phyloP scores from a whole-genome alignment of 2,888 invertebrate species.

The Himalopsyche japonica region DNA sequence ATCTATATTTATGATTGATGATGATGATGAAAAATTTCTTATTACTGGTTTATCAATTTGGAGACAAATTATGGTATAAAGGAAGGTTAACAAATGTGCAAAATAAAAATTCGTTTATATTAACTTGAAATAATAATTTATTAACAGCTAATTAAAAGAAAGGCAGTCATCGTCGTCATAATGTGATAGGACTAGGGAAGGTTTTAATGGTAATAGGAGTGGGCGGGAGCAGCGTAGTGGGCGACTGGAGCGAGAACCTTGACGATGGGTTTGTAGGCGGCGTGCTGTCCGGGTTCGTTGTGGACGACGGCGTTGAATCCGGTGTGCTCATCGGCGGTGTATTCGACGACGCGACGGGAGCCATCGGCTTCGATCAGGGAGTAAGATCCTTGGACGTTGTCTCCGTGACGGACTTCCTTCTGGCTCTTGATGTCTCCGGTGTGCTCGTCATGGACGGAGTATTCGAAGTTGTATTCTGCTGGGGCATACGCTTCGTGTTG shows the following conservation, averaged over 20 bases:
- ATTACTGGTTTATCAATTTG: no score
- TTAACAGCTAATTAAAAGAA: background rate
- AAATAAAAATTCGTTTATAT: background rate
- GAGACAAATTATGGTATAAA: no score
- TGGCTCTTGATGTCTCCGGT: conserved; percentile 57
- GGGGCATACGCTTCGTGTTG: background rate
- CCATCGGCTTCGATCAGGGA: conserved; percentile 55
- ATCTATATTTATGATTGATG: no score
- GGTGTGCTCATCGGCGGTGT: conserved; percentile 52
- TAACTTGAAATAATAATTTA: background rate
- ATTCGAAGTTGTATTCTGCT: conserved; percentile 18
- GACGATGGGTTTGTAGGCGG: conserved; percentile 9
- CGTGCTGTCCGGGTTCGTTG: conserved; percentile 45
- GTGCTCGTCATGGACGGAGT: conserved; percentile 42
- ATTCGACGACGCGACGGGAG: conserved; percentile 54
- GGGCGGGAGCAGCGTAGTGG: conserved; percentile 16
- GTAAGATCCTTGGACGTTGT: conserved; percentile 55
- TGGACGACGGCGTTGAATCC: conserved; percentile 58
- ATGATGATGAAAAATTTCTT: no score
- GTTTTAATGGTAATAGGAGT: conserved; percentile 12
- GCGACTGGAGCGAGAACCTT: conserved; percentile 31
- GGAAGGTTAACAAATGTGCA: no score
- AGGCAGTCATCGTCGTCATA: background rate
- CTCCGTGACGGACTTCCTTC: conserved; percentile 53
- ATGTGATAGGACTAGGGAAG: background rate